phyloP scores from a whole-genome alignment of 2,797 vertebrate species.

The Pangasius macronema region DNA sequence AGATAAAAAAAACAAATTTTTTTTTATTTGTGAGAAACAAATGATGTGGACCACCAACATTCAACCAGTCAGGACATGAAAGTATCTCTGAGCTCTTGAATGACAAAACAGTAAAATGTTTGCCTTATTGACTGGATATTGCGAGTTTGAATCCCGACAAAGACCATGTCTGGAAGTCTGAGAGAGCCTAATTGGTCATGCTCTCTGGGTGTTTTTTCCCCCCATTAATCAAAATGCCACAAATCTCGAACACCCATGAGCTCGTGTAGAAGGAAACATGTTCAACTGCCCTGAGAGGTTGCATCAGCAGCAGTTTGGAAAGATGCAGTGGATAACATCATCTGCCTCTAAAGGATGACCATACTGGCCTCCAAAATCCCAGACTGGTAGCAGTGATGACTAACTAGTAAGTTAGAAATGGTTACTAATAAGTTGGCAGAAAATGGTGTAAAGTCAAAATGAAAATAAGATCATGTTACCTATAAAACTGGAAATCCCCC shows the following conservation, averaged over 20 bases:
- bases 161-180: not conserved
- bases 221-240: not conserved
- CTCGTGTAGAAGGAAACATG: not conserved
- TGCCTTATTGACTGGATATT: not conserved
- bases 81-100: not conserved
- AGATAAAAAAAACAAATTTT: conserved; percentile 4
- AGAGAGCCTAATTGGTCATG: not conserved
- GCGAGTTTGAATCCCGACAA: not conserved
- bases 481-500: not conserved
- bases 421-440: not conserved
- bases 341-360: too few species aligned
- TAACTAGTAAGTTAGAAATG: not conserved
- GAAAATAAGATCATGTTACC: not conserved
- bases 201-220: not conserved
- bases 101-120: not conserved
- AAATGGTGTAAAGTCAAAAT: not conserved
- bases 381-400: too few species aligned
- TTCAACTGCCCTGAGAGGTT: not conserved
- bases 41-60: not conserved
- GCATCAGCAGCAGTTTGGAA: not conserved
- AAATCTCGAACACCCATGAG: not conserved
- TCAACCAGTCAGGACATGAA: not conserved
- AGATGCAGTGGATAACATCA: not conserved
- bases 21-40: not conserved
- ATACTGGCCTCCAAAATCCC: not conserved